Base-by-base conservation (phyloP, 1,140 invertebrate genomes). In the Ctenoplectra terminalis region DNA sequence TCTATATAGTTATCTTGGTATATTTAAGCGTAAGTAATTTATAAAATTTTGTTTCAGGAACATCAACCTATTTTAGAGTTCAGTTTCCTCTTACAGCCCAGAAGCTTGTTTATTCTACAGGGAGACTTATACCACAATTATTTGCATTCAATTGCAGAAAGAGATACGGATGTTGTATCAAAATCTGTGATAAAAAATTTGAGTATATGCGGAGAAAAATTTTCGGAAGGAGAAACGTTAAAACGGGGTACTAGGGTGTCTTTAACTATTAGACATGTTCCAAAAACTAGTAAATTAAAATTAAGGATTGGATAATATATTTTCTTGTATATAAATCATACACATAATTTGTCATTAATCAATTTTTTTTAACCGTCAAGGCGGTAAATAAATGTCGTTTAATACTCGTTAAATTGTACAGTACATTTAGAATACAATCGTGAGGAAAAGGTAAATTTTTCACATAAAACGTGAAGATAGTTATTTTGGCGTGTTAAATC, bases 251-350 rank as follows among this genome's bases (percentile, higher is more conserved):
- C 96, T 23, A 95, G 98, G 90, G 94, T 99, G 82, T 99, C 98
- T 9, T 93, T 99, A 48, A 99, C 99, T 54, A 99, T 99, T 81
- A 95, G 98, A 91, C 96, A 98, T 95, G 98, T 99, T 13, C 98
- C 98, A 74, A 98, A 98, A 95, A 97, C 97, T 69, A 95, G 96
- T 86, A 98, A 97, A 95, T 94, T 96, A 91, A 97, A 95, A 94
- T 93, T 97, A 88, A 95, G 94, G 91, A 93, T 95, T 92, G 91
- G 92, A 89, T 92, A 86, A 86, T 71, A 73, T 23, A 40, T 56
- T 46, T 75, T 43, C 70, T 23, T 72, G 1, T 74, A 58, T 29
- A 77, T 77, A 54, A 3, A 29, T 64, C 2, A 13, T n/a, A n/a
- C 17, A 13, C 5, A 13, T 7, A 37, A 15, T 40, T 37, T 40